These are phyloP conservation scores for Amblyjoppa fuscipennis DNA, from an alignment of 2,888 invertebrate genomes.

Conservation along the genomic window DNA sequence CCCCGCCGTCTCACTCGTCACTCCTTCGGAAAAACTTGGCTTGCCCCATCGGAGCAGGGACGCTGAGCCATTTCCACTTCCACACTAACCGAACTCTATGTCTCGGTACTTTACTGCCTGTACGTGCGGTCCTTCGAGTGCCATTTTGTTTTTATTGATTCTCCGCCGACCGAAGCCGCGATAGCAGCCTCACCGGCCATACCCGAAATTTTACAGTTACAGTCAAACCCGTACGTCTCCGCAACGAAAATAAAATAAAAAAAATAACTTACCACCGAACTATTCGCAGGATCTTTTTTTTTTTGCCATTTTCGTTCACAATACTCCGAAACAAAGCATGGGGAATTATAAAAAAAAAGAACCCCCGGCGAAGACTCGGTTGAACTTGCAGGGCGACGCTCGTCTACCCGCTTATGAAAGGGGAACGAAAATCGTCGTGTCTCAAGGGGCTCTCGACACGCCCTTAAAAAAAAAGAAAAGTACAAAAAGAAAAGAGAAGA, in stretches of 20 bases:
- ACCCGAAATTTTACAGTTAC: neutral
- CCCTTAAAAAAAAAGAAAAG: slow-evolving; percentile 58
- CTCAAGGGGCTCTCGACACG: slow-evolving; percentile 66
- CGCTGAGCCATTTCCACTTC: slow-evolving; percentile 44
- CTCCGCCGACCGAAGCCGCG: neutral
- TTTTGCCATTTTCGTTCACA: neutral
- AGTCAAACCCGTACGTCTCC: neutral
- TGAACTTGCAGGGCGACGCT: slow-evolving; percentile 43
- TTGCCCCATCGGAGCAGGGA: neutral
- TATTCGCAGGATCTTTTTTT: neutral
- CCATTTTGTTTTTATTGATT: slow-evolving; percentile 41
- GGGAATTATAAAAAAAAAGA: slow-evolving; percentile 27
- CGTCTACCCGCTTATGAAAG: slow-evolving; percentile 25
- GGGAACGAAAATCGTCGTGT: slow-evolving; percentile 62
- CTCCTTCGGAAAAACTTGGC: slow-evolving; percentile 54
- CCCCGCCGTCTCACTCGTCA: slow-evolving; percentile 1
- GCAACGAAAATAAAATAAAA: neutral
- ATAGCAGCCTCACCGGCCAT: neutral
- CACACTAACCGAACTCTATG: slow-evolving; percentile 39
- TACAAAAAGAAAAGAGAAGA: slow-evolving; percentile 3
- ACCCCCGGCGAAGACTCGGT: slow-evolving; percentile 23
- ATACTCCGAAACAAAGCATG: slow-evolving; percentile 12
- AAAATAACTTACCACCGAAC: neutral
- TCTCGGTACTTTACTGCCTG: slow-evolving; percentile 8
- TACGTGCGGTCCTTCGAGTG: slow-evolving; percentile 14